Percentiles rank a stretch among this genome's conserved stretches.
phyloP scores from a whole-genome alignment of 2,113 vertebrate species.

The Rhadina sibilatrix region DNA sequence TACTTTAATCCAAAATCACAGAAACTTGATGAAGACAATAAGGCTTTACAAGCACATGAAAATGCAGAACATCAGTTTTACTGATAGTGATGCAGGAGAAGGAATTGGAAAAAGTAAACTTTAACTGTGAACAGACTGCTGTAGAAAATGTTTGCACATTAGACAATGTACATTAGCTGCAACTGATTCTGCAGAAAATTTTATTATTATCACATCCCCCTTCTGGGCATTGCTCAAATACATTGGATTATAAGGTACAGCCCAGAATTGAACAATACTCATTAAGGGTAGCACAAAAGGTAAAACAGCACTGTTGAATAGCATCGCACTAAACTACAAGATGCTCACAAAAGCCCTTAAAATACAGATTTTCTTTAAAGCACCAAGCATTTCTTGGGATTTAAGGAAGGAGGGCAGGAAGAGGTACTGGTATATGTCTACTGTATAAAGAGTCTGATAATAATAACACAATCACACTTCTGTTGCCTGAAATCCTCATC shows the following conservation, averaged over 20 bases:
- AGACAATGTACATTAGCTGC: neutral
- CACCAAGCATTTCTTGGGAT: neutral
- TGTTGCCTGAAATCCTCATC: neutral
- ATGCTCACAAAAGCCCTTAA: neutral
- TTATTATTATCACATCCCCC: neutral
- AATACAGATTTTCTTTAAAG: neutral
- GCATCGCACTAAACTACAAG: neutral
- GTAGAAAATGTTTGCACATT: neutral
- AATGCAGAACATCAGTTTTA: neutral
- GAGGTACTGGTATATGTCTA: neutral
- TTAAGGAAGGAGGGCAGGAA: neutral
- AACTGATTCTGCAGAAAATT: neutral
- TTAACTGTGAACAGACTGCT: neutral
- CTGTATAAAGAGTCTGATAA: neutral
- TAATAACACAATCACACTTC: neutral
- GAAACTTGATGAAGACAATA: neutral
- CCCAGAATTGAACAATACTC: neutral
- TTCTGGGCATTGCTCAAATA: neutral
- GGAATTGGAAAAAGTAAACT: neutral
- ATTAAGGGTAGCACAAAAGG: neutral
- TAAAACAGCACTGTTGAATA: neutral
- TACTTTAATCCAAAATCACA: neutral
- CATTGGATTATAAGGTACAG: neutral
- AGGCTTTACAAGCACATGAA: neutral
- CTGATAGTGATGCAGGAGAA: neutral